Evolutionary conservation across 2,797 vertebrate genomes (phyloP), one percentile per base, ranked within the genome.

Genomic region (Platalea minor): DNA sequence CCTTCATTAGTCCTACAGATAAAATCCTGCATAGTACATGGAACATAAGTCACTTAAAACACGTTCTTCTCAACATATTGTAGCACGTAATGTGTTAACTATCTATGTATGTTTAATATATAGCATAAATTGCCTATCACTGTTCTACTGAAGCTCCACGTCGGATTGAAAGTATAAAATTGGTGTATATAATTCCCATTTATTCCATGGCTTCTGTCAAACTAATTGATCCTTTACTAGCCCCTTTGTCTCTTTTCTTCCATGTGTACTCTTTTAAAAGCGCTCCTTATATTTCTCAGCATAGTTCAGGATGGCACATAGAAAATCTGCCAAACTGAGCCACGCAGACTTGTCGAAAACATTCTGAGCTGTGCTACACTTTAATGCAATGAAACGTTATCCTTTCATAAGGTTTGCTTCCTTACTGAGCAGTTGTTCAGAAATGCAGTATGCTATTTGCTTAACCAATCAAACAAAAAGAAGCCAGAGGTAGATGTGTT

Each of bases 1-100:
- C 93, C 85, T 53, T 89, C 73, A 63, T 74, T 79, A 95, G 89
- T 78, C 89, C 95, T 94, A 79, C 75, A 91, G 67, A 96, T 68
- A 51, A 83, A 76, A 56, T 68, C 92, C 85, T 80, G 26, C 41
- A 9, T 54, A 65, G 50, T 16, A 17, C 10, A 5, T 20, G 51
- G 54, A 91, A 53, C 48, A 28, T 8, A 53, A 91, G 15, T 61
- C 65, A 78, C 54, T 88, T 75, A 57, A 64, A 88, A 67, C 39
- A 28, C 33, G 6, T 41, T 68, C 59, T 91, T 74, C 41, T 65
- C 60, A 48, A 68, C 74, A 53, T 69, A 15, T 23, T 64, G 48
- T 53, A 79, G 23, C 60, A 37, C 53, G 18, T 41, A 33, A 50
- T 5, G 8, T 56, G 31, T 41, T 63, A 39, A 43, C n/a, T 46